Evolutionary conservation across 2,888 invertebrate genomes (phyloP), one percentile per base, ranked within the genome.

Genomic region (Xestia ashworthii): DNA sequence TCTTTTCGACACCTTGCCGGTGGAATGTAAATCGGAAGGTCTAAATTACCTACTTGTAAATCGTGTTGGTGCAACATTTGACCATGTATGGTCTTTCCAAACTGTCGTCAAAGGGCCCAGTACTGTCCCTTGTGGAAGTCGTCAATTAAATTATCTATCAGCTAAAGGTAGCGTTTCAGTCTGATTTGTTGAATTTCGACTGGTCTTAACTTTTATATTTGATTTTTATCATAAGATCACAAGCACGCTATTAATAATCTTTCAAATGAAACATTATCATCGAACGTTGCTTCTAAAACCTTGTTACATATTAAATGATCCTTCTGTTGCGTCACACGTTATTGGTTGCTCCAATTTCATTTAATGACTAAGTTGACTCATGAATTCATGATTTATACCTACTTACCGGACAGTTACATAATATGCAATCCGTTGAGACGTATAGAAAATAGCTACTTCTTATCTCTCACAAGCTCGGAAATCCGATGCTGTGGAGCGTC

Each of bases 1-100:
- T 87, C 88, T 89, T 84, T 84, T 83, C 66, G 74, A 86, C 88
- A 85, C 83, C 74, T 86, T 73, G 71, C 62, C 71, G 38, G n/a
- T 75, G 69, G 79, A 85, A 83, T 87, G 71, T 72, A 71, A 84
- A 84, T 84, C 53, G 74, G 74, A 78, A 78, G 85, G 62, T 81
- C 25, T 82, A 71, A 73, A 81, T 85, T 53, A 9, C 44, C 32
- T 44, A 85, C 67, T 80, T 38, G 72, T 67, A 71, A 60, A 67
- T 70, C 74, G 48, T 71, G 72, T 72, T 64, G 11, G 64, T 72
- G 38, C 76, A 50, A 46, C 48, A 44, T 69, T 55, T 48, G n/a
- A 64, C 55, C 50, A 70, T 71, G 65, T 67, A 76, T 1, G 32
- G n/a, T 14, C 3, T 41, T 38, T 55, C n/a, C 11, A 58, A 62